Base-by-base conservation (phyloP, 1,140 invertebrate species). In the Armadillidium nasatum region DNA sequence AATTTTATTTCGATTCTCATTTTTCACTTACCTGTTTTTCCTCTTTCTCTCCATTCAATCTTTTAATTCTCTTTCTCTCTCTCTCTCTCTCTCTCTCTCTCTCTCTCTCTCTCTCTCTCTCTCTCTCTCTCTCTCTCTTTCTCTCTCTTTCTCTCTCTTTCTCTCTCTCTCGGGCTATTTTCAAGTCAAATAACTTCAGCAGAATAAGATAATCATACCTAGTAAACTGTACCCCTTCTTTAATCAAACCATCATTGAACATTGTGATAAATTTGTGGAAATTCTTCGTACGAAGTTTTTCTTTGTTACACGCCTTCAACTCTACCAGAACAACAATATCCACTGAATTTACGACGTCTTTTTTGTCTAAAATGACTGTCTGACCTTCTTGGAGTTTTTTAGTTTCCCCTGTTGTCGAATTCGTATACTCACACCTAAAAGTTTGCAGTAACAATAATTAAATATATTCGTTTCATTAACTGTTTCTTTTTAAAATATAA, bases 41-140 rank as follows among this genome's bases (percentile, higher is more conserved):
- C n/a, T n/a, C n/a, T n/a, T n/a, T n/a, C n/a, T n/a, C n/a, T n/a
- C n/a, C n/a, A n/a, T n/a, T n/a, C n/a, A n/a, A n/a, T n/a, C n/a
- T n/a, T n/a, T n/a, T n/a, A n/a, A n/a, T n/a, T n/a, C n/a, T n/a
- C 46, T 50, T 50, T 15, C 46, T 50, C 46, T 10, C 15, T 10
- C 15, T 15, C 46, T 50, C 15, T 50, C 15, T 10, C 9, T 15
- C 9, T 15, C 46, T 15, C 46, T 50, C 46, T 50, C 46, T 50
- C 46, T 50, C 46, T 50, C 46, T 50, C 46, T 50, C 46, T 50
- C 46, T 50, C 46, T 50, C 46, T 50, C 46, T 50, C 46, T 50
- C 46, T 50, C 46, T 50, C 46, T 50, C 46, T 50, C 46, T 50
- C 46, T 50, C 46, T 50, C 46, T 50, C 46, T 50, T 15, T 50